Percentiles rank a stretch among this genome's conserved stretches.
These are phyloP conservation scores for Zophobas atratus DNA, from an alignment of 1,140 invertebrate species.

Conservation along the genomic window DNA sequence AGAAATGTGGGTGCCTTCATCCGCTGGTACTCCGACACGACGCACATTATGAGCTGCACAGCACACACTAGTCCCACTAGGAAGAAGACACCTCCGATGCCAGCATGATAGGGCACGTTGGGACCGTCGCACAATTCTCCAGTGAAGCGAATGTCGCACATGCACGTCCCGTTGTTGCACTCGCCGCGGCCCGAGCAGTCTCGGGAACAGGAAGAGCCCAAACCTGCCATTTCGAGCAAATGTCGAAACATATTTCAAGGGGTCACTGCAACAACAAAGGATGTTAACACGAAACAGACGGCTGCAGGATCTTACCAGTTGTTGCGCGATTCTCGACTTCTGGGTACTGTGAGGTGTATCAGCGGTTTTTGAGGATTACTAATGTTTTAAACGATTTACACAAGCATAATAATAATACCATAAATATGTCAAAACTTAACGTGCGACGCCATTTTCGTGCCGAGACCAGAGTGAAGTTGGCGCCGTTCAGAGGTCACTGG, in stretches of 20 bases:
- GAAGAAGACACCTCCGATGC: slow-evolving; percentile 87
- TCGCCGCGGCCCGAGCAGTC: slow-evolving; percentile 92
- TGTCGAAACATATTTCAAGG: slow-evolving; percentile 63
- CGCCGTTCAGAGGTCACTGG: no score
- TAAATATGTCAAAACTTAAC: slow-evolving; percentile 35
- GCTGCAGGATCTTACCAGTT: background rate
- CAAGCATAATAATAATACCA: slow-evolving; percentile 3
- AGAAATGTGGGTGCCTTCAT: slow-evolving; percentile 87
- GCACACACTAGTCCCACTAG: slow-evolving; percentile 88
- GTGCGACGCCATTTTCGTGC: slow-evolving; percentile 2
- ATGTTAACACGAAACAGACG: background rate
- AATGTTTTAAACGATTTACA: slow-evolving; percentile 18
- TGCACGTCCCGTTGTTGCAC: slow-evolving; percentile 91
- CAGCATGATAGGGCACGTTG: slow-evolving; percentile 77
- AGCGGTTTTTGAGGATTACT: background rate
- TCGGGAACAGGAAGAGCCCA: slow-evolving; percentile 68
- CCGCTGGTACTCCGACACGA: slow-evolving; percentile 85
- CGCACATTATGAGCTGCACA: slow-evolving; percentile 88
- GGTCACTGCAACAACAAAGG: slow-evolving; percentile 43
- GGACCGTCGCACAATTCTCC: slow-evolving; percentile 76
- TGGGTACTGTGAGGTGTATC: background rate
- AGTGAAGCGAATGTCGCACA: slow-evolving; percentile 86
- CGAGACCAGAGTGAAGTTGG: background rate
- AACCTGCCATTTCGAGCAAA: slow-evolving; percentile 65
- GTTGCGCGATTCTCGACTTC: background rate